Evolutionary conservation across 2,888 invertebrate genomes (phyloP).

Genomic region (Tachina fera): DNA sequence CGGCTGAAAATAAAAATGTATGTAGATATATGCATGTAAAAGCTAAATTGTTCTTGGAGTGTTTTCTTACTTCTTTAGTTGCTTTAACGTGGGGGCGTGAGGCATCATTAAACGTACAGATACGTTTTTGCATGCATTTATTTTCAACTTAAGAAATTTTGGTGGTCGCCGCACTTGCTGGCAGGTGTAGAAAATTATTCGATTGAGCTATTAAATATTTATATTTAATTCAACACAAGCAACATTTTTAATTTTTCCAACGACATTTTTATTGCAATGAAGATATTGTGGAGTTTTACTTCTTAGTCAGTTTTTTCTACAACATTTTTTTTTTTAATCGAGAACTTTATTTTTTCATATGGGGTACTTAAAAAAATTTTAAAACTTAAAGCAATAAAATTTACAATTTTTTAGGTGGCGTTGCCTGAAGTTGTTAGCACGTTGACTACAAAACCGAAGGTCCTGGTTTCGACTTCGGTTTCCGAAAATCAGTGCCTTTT

Average conservation of each 20-base stretch:
- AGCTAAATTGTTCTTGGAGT: constrained; percentile 25
- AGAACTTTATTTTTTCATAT: too few species aligned
- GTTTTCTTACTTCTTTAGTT: constrained; percentile 1
- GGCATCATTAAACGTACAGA: constrained; percentile 40
- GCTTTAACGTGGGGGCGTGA: constrained; percentile 47
- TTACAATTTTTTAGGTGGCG: too few species aligned
- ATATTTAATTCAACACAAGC: constrained; percentile 13
- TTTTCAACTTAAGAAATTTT: not conserved
- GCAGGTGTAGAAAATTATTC: constrained; percentile 56
- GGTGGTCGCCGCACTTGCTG: constrained; percentile 38
- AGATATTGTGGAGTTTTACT: too few species aligned
- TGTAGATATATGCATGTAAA: constrained; percentile 15
- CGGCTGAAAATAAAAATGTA: not conserved
- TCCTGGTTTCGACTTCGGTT: too few species aligned
- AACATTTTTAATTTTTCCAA: not conserved
- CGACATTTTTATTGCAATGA: too few species aligned
- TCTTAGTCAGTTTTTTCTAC: too few species aligned
- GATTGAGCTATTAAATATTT: constrained; percentile 33
- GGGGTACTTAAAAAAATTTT: too few species aligned
- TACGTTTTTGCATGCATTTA: not conserved
- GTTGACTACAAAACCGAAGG: too few species aligned
- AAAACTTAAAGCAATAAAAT: too few species aligned
- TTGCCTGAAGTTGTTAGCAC: too few species aligned
- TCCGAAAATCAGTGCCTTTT: too few species aligned
- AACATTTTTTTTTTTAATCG: too few species aligned